These are phyloP conservation scores for Ptychadena robeensis DNA, from an alignment of 2,797 vertebrate species.

Conservation along the genomic window DNA sequence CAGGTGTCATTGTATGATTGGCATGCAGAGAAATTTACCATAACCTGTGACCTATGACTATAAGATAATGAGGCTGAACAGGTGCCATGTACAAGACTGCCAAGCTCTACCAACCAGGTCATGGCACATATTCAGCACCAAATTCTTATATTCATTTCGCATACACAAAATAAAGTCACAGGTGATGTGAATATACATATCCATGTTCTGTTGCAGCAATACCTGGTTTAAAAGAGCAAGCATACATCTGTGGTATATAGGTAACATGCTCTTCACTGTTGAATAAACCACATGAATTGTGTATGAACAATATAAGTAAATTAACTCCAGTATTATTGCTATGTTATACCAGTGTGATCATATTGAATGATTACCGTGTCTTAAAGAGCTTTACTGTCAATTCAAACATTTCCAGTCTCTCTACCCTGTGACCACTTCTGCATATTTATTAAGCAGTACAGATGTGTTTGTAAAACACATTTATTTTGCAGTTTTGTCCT, in stretches of 20 bases:
- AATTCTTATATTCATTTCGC: too few species aligned
- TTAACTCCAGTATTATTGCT: neutral
- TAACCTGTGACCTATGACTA: too few species aligned
- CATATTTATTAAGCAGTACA: slow-evolving; percentile 69
- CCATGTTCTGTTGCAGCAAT: too few species aligned
- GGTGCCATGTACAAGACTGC: too few species aligned
- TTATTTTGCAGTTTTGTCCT: slow-evolving; percentile 72
- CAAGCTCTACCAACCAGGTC: too few species aligned
- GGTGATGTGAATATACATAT: too few species aligned
- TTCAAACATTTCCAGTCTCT: slow-evolving; percentile 17
- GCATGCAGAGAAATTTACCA: too few species aligned
- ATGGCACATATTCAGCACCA: too few species aligned
- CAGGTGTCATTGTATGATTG: too few species aligned
- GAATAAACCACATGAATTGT: neutral
- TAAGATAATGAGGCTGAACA: too few species aligned
- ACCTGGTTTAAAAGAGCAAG: too few species aligned
- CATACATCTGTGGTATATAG: neutral
- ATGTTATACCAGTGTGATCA: neutral
- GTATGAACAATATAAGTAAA: neutral
- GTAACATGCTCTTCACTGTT: neutral
- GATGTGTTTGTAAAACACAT: slow-evolving; percentile 67
- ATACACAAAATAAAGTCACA: too few species aligned
- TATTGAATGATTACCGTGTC: slow-evolving; percentile 44
- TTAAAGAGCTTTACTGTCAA: slow-evolving; percentile 14
- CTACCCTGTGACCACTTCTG: slow-evolving; percentile 62